Evolutionary conservation across 2,113 vertebrate species (phyloP).

Genomic region (Silurus meridionalis): DNA sequence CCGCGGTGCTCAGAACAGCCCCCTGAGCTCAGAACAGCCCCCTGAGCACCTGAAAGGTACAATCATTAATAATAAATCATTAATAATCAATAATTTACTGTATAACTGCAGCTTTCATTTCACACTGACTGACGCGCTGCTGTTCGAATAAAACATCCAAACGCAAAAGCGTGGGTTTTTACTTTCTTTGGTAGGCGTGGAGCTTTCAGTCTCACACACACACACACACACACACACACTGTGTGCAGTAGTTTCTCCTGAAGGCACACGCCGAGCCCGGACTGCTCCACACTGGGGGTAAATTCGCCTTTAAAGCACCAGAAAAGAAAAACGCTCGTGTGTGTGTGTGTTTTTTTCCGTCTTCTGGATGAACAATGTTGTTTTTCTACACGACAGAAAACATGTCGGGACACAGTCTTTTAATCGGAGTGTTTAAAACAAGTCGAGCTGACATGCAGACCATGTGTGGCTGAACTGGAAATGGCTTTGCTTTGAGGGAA

Average conservation of each 20-base stretch:
- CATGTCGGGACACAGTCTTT: slow-evolving; percentile 56
- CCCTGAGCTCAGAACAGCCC: not conserved
- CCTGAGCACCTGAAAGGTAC: not conserved
- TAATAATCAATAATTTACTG: slow-evolving; percentile 46
- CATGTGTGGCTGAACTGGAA: slow-evolving; percentile 58
- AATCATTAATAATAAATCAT: not conserved
- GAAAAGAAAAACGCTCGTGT: slow-evolving; percentile 48
- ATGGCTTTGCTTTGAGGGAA: slow-evolving; percentile 48
- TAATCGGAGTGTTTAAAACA: slow-evolving; percentile 52
- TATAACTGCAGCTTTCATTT: slow-evolving; percentile 56
- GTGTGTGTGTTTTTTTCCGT: slow-evolving; percentile 13
- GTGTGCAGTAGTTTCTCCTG: slow-evolving; percentile 73
- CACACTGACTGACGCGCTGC: slow-evolving; percentile 75
- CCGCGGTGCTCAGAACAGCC: not conserved
- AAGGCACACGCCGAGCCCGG: slow-evolving; percentile 61
- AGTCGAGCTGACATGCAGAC: slow-evolving; percentile 45
- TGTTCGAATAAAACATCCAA: slow-evolving; percentile 75
- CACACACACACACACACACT: slow-evolving; percentile 32
- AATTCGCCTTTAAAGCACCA: slow-evolving; percentile 47
- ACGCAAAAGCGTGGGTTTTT: slow-evolving; percentile 62
- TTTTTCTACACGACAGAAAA: slow-evolving; percentile 56
- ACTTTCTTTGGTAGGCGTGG: slow-evolving; percentile 79
- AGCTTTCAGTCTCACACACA: slow-evolving; percentile 70
- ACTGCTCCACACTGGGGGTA: slow-evolving; percentile 52
- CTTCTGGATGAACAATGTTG: slow-evolving; percentile 63